Percentiles rank a stretch among this genome's conserved stretches.
These are phyloP conservation scores for Ictalurus furcatus DNA, from an alignment of 2,113 vertebrate genomes.

Conservation along the genomic window DNA sequence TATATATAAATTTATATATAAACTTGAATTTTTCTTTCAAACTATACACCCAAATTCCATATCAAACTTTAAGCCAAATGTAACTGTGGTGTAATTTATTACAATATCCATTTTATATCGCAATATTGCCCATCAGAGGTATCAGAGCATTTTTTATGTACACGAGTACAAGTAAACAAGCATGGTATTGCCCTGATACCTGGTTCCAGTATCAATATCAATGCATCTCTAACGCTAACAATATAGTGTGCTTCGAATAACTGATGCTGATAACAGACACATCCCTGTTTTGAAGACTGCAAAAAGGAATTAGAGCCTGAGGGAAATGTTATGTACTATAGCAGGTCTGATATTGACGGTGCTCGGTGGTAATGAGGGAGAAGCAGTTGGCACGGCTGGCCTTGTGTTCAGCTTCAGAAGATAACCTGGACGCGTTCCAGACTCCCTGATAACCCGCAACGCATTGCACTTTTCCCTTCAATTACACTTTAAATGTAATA, in stretches of 20 bases:
- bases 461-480: slow-evolving; percentile 50
- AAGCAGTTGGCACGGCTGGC: slow-evolving; percentile 38
- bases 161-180: not conserved
- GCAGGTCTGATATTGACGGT: slow-evolving; percentile 48
- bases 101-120: too few relatives aligned
- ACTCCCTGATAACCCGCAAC: slow-evolving; percentile 42
- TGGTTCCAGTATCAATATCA: not conserved
- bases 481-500: slow-evolving; percentile 51
- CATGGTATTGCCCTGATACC: too few relatives aligned
- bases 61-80: too few relatives aligned
- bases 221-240: not conserved
- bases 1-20: too few relatives aligned
- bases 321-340: slow-evolving; percentile 40
- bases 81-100: too few relatives aligned
- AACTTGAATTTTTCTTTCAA: too few relatives aligned
- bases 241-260: not conserved
- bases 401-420: slow-evolving; percentile 36
- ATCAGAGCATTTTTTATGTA: too few relatives aligned
- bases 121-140: too few relatives aligned
- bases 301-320: slow-evolving; percentile 40
- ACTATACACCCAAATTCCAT: too few relatives aligned
- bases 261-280: not conserved
- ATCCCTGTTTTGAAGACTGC: not conserved
- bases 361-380: slow-evolving; percentile 41
- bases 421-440: slow-evolving; percentile 50